phyloP scores from a whole-genome alignment of 2,797 vertebrate species.

The Silurus lanzhouensis region DNA sequence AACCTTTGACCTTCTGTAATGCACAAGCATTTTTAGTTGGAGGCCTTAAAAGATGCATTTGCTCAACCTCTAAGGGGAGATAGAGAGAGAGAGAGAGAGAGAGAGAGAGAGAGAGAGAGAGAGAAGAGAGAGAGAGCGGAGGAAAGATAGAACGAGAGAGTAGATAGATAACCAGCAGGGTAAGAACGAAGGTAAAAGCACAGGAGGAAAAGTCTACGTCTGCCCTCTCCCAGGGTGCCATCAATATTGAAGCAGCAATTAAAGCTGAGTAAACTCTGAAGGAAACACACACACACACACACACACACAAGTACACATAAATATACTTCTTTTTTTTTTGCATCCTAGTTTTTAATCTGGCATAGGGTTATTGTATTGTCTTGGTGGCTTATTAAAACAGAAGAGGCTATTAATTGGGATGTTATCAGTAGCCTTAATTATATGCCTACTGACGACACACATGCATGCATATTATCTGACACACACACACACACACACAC shows the following conservation, averaged over 20 bases:
- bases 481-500: conserved; percentile 13
- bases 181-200: conserved; percentile 9
- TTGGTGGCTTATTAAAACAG: conserved; percentile 37
- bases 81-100: conserved; percentile 25
- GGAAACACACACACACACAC: conserved; percentile 10
- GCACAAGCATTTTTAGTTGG: conserved; percentile 7
- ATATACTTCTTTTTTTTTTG: conserved; percentile 7
- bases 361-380: conserved; percentile 31
- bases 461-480: conserved; percentile 11
- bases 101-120: conserved; percentile 22
- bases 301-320: no score
- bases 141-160: conserved; percentile 25
- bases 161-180: background rate
- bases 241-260: conserved; percentile 30
- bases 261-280: conserved; percentile 23
- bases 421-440: conserved; percentile 33
- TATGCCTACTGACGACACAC: conserved; percentile 35
- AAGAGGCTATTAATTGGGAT: conserved; percentile 47
- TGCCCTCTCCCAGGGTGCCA: background rate
- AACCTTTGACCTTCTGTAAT: conserved; percentile 19
- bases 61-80: background rate
- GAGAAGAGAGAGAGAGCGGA: conserved; percentile 31
- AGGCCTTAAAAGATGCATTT: conserved; percentile 38
- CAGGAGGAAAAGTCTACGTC: background rate
- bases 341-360: background rate